A percentile compares a stretch with the other conserved stretches of the same genome.
Evolutionary conservation across 2,797 vertebrate genomes (phyloP).

Genomic region (Chiloscyllium punctatum): DNA sequence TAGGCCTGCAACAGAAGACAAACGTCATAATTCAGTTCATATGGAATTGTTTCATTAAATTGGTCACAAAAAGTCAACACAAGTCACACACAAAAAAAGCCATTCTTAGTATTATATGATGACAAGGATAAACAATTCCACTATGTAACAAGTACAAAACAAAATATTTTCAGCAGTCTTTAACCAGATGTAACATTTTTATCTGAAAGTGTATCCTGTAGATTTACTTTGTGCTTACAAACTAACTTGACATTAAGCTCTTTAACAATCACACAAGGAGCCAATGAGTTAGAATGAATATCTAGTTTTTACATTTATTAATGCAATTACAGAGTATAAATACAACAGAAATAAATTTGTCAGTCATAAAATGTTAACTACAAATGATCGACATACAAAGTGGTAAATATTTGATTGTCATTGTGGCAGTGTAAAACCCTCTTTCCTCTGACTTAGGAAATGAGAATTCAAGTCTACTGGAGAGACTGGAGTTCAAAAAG

Average conservation of each 20-base stretch:
- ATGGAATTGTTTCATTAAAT: background rate
- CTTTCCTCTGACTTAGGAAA: no score
- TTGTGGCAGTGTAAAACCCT: no score
- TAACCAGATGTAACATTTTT: background rate
- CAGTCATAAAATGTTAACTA: background rate
- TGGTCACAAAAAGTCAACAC: background rate
- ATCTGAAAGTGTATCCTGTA: background rate
- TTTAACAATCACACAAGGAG: background rate
- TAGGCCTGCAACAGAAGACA: background rate
- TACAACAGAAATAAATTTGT: background rate
- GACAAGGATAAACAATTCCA: background rate
- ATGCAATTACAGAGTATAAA: background rate
- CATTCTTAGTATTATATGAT: background rate
- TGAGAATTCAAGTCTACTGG: no score
- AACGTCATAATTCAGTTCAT: background rate
- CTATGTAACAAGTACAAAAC: background rate
- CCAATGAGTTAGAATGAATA: background rate
- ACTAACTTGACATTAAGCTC: background rate
- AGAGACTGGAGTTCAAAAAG: no score
- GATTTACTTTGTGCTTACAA: constrained; percentile 1
- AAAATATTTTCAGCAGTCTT: background rate
- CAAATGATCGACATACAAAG: background rate
- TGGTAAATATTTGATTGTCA: background rate
- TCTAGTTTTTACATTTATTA: background rate
- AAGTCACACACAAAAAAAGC: background rate